Percentiles rank a stretch among this genome's conserved stretches.
Conservation (phyloP, 2,888 invertebrate species). For the Synanthedon andrenaeformis region DNA sequence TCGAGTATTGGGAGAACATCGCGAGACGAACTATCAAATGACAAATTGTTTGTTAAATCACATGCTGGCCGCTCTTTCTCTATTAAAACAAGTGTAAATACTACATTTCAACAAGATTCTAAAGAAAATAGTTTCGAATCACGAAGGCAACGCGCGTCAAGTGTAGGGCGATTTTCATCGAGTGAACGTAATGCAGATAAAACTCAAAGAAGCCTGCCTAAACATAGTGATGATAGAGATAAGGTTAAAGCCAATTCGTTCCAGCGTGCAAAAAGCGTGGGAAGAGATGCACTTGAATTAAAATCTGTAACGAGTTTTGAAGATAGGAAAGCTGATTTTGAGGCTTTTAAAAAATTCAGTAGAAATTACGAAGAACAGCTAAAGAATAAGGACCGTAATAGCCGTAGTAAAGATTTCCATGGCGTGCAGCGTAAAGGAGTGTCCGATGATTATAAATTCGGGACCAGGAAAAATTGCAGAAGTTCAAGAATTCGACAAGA, state of each 20-base stretch:
- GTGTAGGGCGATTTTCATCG: conserved; percentile 41
- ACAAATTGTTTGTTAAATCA: conserved; percentile 28
- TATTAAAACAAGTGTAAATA: conserved; percentile 50
- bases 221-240: neutral
- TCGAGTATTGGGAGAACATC: conserved; percentile 14
- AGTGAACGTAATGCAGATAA: conserved; percentile 8
- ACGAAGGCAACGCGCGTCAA: conserved; percentile 42
- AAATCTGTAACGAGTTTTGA: conserved; percentile 28
- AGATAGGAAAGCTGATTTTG: conserved; percentile 50
- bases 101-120: conserved; percentile 40
- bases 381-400: conserved; percentile 7
- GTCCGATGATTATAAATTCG: conserved; percentile 14
- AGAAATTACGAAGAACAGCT: conserved; percentile 7
- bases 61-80: conserved; percentile 35
- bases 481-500: conserved; percentile 42
- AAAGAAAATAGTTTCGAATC: conserved; percentile 27
- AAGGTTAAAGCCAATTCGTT: conserved; percentile 14
- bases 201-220: conserved; percentile 1
- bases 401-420: neutral
- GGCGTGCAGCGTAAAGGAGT: neutral
- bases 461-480: conserved; percentile 35
- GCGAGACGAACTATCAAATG: conserved; percentile 5
- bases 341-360: conserved; percentile 24
- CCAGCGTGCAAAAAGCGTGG: conserved; percentile 46
- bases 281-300: conserved; percentile 17